Evolutionary conservation across 2,888 invertebrate genomes (phyloP).

Genomic region (Synanthedon vespiformis): DNA sequence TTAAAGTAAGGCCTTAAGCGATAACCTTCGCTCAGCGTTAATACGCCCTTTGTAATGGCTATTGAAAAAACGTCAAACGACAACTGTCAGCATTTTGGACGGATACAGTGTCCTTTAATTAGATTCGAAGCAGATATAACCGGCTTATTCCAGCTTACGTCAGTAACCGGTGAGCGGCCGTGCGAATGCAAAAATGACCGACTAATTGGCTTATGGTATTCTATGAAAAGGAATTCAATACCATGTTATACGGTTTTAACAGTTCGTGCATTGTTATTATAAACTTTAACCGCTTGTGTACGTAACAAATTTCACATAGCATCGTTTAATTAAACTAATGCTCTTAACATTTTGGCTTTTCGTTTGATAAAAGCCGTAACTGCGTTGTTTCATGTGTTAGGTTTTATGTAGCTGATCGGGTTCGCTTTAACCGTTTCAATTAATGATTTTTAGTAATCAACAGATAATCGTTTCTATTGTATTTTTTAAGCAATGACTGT

Average conservation of each 20-base stretch:
- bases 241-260: neutral
- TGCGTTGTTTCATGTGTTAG: too few species aligned
- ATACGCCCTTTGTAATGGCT: conserved; percentile 43
- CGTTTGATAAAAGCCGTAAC: too few species aligned
- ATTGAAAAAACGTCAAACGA: conserved; percentile 46
- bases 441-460: too few species aligned
- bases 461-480: too few species aligned
- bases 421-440: too few species aligned
- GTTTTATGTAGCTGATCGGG: too few species aligned
- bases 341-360: neutral
- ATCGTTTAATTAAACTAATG: neutral
- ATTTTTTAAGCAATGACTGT: too few species aligned
- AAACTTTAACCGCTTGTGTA: neutral
- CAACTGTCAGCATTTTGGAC: conserved; percentile 61
- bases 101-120: conserved; percentile 62
- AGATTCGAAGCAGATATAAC: conserved; percentile 64
- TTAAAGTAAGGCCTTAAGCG: too few species aligned
- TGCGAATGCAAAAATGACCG: conserved; percentile 63
- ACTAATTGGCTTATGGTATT: conserved; percentile 59
- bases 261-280: neutral
- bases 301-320: neutral
- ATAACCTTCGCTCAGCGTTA: conserved; percentile 38
- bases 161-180: conserved; percentile 41
- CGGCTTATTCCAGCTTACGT: conserved; percentile 65
- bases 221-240: neutral